Base-by-base conservation (phyloP, 2,113 vertebrate genomes). In the Nothoprocta pentlandii region DNA sequence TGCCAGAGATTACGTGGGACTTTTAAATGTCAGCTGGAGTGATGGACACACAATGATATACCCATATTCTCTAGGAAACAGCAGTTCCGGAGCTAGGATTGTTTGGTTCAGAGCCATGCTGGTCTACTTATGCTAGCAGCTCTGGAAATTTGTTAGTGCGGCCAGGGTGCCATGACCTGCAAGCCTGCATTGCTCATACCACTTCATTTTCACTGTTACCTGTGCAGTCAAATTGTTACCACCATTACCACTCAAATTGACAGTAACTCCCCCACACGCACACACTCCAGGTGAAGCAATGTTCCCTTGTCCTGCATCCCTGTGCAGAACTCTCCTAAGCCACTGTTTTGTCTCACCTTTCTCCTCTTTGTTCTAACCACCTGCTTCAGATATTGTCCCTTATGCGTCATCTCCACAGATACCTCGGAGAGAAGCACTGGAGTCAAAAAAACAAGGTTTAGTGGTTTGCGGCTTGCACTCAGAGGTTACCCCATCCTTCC, bases 1-100 rank as follows among this genome's bases (percentile, higher is more conserved):
- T 20, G 2, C 3, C 0, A 17, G 4, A 80, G 71, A 59, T 22
- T 49, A 11, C 21, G 9, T 26, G 61, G 23, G 51, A 30, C 25
- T 91, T 46, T 46, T 42, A 89, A 42, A 51, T 77, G 49, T 63
- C 68, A 84, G 46, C 39, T n/a, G 46, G 36, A 89, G 11, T 36
- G 49, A 39, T 10, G 80, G 66, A 59, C 23, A 70, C 51, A 36
- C 6, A 54, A 5, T 8, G 62, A 41, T 17, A 47, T 14, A n/a
- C 42, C 61, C 62, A 64, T 39, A 87, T 5, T 20, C 42, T 4
- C 36, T 36, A 17, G n/a, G 22, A 30, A 82, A 2, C 59, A 15
- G 2, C 20, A 69, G 13, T 34, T 5, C 28, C 51, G 41, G 30
- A 90, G 36, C 17, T 30, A 16, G 66, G 39, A 68, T 36, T 0